Percentiles rank a stretch among this genome's conserved stretches.
These are phyloP conservation scores for Rhinichthys klamathensis DNA, from an alignment of 2,113 vertebrate genomes.

Conservation along the genomic window DNA sequence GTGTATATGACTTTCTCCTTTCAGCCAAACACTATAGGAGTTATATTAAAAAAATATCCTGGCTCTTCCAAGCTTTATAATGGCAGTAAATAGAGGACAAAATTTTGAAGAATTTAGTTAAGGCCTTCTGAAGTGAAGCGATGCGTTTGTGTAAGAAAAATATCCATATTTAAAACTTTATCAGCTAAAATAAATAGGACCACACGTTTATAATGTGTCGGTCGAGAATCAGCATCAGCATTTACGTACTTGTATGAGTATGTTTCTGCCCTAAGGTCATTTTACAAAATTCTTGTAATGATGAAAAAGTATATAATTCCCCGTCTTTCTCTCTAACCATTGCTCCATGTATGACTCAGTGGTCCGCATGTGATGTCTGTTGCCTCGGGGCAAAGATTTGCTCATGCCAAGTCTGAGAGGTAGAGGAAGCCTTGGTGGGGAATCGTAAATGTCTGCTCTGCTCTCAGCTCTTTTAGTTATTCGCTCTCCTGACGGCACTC, in stretches of 20 bases:
- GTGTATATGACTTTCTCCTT: too few species aligned
- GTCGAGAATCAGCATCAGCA: background rate
- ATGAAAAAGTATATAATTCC: background rate
- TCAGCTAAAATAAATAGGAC: background rate
- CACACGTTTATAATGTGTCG: background rate
- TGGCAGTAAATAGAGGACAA: too few species aligned
- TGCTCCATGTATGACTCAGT: slow-evolving; percentile 20
- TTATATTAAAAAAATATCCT: too few species aligned
- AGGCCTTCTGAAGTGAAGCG: too few species aligned
- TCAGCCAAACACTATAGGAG: too few species aligned
- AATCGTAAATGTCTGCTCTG: slow-evolving; percentile 21
- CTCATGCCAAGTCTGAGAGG: background rate
- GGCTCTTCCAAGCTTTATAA: too few species aligned
- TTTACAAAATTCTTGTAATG: background rate
- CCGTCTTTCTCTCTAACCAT: background rate
- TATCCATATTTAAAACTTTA: too few species aligned
- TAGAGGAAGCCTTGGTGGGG: background rate
- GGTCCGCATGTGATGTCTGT: slow-evolving; percentile 19
- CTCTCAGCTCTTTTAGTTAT: background rate
- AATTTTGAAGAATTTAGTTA: too few species aligned
- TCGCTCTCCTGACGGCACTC: slow-evolving; percentile 14
- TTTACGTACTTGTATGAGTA: background rate
- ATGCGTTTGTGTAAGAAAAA: too few species aligned
- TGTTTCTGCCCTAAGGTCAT: background rate
- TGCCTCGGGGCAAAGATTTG: slow-evolving; percentile 3